A percentile compares a stretch with the other conserved stretches of the same genome.
Conservation (phyloP, 2,113 vertebrate genomes). For the Nothoprocta pentlandii region DNA sequence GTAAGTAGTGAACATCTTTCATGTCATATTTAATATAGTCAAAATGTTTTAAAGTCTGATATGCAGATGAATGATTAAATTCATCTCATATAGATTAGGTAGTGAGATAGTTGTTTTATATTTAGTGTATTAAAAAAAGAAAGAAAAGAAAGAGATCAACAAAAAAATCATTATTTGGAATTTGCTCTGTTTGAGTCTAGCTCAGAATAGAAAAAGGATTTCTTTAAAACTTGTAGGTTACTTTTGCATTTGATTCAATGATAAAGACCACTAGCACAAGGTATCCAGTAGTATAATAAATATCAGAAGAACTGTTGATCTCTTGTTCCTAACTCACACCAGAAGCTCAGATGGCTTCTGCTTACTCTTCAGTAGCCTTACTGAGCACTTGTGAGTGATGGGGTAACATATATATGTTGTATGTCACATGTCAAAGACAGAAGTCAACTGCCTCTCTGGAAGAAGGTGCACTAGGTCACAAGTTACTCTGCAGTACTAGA, state of each 20-base stretch:
- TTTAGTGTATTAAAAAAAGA: not conserved
- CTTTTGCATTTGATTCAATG: not conserved
- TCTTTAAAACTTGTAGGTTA: not conserved
- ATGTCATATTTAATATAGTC: not conserved
- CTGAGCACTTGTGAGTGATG: not conserved
- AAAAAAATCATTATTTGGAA: not conserved
- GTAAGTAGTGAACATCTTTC: conserved; percentile 78
- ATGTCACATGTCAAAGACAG: not conserved
- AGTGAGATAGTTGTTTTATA: not conserved
- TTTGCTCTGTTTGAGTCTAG: not conserved
- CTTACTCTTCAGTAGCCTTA: not conserved
- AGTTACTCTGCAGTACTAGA: not conserved
- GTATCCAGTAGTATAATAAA: not conserved
- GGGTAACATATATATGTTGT: not conserved
- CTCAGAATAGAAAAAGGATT: not conserved
- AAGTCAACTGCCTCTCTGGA: not conserved
- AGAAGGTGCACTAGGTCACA: not conserved
- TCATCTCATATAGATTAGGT: not conserved
- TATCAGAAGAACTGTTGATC: not conserved
- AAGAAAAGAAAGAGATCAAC: not conserved
- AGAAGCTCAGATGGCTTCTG: not conserved
- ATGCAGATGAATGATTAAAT: not conserved
- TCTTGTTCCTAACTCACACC: not conserved
- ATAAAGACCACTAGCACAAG: not conserved
- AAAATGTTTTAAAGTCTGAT: not conserved